Evolutionary conservation across 2,113 vertebrate genomes (phyloP), one percentile per base, ranked within the genome.

Genomic region (Orientallactaga bullata): DNA sequence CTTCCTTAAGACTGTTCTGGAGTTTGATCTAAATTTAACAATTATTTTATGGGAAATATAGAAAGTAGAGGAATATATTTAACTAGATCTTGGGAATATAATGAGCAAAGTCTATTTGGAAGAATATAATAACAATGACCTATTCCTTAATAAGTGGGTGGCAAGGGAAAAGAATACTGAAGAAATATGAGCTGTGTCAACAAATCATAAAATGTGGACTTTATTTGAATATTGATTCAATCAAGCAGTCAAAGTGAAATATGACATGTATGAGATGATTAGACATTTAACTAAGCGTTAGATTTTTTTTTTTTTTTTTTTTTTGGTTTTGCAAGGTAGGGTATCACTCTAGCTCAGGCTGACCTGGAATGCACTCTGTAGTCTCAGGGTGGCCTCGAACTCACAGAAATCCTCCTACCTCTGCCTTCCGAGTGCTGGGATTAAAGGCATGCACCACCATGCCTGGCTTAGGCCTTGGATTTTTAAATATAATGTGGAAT

Each of bases 1-100:
- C 3, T 17, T 55, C 7, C 32, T 8, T 18, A 74, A 35, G 89
- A 72, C 42, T 42, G 3, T 47, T 66, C 2, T 83, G 4, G 26
- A 91, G 30, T 80, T 88, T 93, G 30, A 89, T 47, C 7, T 77
- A 72, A 88, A 28, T 16, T 90, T 15, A 69, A 80, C 65, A 24
- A 10, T 61, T 28, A 71, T 61, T 80, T 90, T 47, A 89, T 30
- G 17, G 32, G 4, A 78, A 95, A 35, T 82, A 17, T 91, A 68
- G 69, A 85, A 32, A 51, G 5, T 35, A 91, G 28, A 71, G 21
- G 16, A 66, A 65, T 3, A 71, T 39, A 24, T 76, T 65, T 88
- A 32, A 16, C 11, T 47, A 60, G 42, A 58, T 4, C 16, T 66
- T 66, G 30, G 28, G 18, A 76, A 82, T 7, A 11, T 7, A 89